A percentile compares a stretch with the other conserved stretches of the same genome.
Evolutionary conservation across 2,113 vertebrate genomes (phyloP).

Genomic region (Lagopus muta): DNA sequence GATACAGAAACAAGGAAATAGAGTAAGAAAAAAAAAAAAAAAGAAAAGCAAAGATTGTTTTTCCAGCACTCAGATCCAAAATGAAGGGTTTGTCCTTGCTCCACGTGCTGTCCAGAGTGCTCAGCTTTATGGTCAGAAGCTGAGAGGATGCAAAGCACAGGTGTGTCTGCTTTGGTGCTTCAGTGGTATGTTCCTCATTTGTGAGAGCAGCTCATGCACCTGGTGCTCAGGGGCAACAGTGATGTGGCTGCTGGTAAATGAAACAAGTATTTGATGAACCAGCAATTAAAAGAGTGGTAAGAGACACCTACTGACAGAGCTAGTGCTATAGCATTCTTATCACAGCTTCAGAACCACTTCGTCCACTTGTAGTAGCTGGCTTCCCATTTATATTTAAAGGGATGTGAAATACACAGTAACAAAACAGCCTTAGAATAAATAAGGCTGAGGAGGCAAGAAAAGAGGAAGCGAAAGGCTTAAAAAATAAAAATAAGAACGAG

Average conservation of each 20-base stretch:
- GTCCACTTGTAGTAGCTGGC: background rate
- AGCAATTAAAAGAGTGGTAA: background rate
- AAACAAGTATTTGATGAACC: background rate
- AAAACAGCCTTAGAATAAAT: background rate
- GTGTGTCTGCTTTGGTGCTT: background rate
- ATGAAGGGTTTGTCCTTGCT: background rate
- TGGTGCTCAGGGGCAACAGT: no score
- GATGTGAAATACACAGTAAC: background rate
- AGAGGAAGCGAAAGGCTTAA: conserved; percentile 41
- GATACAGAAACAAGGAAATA: background rate
- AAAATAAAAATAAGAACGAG: conserved; percentile 13
- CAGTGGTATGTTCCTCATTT: background rate
- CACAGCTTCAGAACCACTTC: background rate
- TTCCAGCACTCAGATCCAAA: background rate
- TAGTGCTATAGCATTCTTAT: background rate
- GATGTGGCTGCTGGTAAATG: background rate
- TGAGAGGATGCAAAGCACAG: background rate
- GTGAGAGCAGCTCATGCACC: background rate
- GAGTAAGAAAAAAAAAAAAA: background rate
- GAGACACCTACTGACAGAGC: background rate
- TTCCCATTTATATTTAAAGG: background rate
- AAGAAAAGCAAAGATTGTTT: background rate
- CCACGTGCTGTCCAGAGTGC: rapidly evolving
- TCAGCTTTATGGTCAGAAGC: background rate
- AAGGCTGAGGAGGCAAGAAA: background rate